Base-by-base conservation (phyloP, 1,140 invertebrate genomes). In the Dinoponera quadriceps region DNA sequence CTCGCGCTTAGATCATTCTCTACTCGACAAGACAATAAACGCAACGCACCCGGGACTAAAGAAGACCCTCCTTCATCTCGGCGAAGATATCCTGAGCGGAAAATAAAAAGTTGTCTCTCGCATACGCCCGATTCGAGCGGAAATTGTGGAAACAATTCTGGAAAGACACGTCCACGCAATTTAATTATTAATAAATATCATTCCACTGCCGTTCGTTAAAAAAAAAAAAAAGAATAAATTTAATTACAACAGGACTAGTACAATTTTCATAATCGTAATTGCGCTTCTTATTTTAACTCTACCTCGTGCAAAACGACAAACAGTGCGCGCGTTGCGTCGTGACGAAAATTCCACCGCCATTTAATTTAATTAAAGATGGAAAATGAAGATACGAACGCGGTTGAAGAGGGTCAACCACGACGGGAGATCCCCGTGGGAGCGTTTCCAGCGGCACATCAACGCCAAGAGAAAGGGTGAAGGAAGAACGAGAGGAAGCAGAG, bases 1-100 rank as follows among this genome's bases (percentile, higher is more conserved):
- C 18, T 69, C 57, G 54, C 49, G 14, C 29, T 69, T 51, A 80
- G 48, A 49, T 87, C 57, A 25, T 48, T n/a, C n/a, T 44, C 38
- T 44, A 44, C 48, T 29, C n/a, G 20, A n/a, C 44, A 48, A 83
- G 66, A 75, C 68, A 80, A 87, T 87, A 74, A 73, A 60, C 22
- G 81, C 73, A 69, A 87, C 51, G 49, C 55, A 48, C 16, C 78
- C 27, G 60, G 49, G 55, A 77, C 57, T 80, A 80, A 80, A 73
- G 48, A 66, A 48, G 54, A 83, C 55, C 73, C 62, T 75, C 54
- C 16, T 66, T 80, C 54, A 33, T 57, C n/a, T n/a, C 69, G 75
- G 87, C 84, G 51, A 71, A 66, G 81, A 54, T n/a, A n/a, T 65
- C 27, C 54, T 54, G 66, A 27, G 2, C 44, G 44, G 48, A 49